Evolutionary conservation across 2,888 invertebrate genomes (phyloP).

Genomic region (Rhagophthalmus giganteus): DNA sequence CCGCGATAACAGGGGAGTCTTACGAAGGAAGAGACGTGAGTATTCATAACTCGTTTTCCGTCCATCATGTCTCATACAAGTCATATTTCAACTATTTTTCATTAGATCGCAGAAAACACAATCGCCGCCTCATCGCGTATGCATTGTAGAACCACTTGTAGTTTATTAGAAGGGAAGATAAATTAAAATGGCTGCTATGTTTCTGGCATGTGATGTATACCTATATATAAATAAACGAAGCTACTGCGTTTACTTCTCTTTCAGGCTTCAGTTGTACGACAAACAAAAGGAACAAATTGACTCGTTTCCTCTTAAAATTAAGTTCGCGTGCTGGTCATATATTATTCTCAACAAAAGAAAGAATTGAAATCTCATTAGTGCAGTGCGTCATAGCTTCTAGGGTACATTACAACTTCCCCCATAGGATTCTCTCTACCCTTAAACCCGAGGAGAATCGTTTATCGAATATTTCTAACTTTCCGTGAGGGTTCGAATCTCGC

Average conservation of each 20-base stretch:
- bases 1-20: conserved; percentile 28
- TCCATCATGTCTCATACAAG: conserved; percentile 37
- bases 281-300: conserved; percentile 28
- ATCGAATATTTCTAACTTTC: conserved; percentile 9
- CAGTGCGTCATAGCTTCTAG: conserved; percentile 31
- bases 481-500: conserved; percentile 7
- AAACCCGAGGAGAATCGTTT: conserved; percentile 10
- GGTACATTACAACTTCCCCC: conserved; percentile 34
- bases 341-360: conserved; percentile 35
- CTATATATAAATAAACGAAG: conserved; percentile 35
- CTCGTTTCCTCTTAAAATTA: conserved; percentile 29
- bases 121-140: conserved; percentile 46
- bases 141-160: conserved; percentile 45
- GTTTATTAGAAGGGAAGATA: conserved; percentile 47
- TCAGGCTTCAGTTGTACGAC: conserved; percentile 12
- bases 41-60: conserved; percentile 41
- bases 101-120: conserved; percentile 36
- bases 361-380: conserved; percentile 40
- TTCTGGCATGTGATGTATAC: conserved; percentile 34
- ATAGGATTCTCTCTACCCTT: conserved; percentile 25
- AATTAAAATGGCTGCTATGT: conserved; percentile 43
- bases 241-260: not conserved
- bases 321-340: conserved; percentile 25
- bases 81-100: conserved; percentile 42
- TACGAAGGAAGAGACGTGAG: conserved; percentile 30